These are phyloP conservation scores for Lasioglossum villosulum DNA, from an alignment of 2,888 invertebrate species.

Conservation along the genomic window DNA sequence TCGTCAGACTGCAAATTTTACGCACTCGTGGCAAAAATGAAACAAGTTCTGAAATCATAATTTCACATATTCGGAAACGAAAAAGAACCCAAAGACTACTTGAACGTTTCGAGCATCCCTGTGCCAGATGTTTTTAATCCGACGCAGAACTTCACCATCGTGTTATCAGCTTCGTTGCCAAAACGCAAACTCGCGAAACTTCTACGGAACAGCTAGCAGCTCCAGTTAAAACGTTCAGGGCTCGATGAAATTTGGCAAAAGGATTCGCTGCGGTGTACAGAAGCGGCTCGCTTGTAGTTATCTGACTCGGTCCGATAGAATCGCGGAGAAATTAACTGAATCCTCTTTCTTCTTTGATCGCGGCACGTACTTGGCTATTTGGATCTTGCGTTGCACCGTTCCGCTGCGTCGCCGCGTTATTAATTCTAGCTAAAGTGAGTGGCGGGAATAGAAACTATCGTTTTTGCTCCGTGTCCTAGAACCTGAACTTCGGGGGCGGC, in stretches of 20 bases:
- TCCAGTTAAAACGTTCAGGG: neutral
- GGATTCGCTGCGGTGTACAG: neutral
- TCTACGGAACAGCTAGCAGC: neutral
- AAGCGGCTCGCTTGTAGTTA: neutral
- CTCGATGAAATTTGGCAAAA: neutral
- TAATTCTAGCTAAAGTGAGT: constrained; percentile 6
- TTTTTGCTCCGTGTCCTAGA: constrained; percentile 15
- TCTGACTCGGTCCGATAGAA: neutral
- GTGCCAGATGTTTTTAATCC: neutral
- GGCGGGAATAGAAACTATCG: constrained; percentile 20
- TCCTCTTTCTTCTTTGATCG: neutral
- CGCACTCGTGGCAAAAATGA: too few relatives aligned
- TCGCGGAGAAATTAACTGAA: neutral
- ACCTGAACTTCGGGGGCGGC: neutral
- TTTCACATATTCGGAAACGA: neutral
- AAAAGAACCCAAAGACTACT: neutral
- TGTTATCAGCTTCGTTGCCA: neutral
- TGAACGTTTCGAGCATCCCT: neutral
- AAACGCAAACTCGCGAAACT: neutral
- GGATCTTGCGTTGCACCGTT: neutral
- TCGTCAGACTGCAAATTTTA: too few relatives aligned
- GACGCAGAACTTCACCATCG: neutral
- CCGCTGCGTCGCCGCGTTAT: neutral
- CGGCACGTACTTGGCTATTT: neutral
- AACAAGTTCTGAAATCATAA: too few relatives aligned